phyloP scores from a whole-genome alignment of 2,113 vertebrate species.

The Pleuronectes platessa region DNA sequence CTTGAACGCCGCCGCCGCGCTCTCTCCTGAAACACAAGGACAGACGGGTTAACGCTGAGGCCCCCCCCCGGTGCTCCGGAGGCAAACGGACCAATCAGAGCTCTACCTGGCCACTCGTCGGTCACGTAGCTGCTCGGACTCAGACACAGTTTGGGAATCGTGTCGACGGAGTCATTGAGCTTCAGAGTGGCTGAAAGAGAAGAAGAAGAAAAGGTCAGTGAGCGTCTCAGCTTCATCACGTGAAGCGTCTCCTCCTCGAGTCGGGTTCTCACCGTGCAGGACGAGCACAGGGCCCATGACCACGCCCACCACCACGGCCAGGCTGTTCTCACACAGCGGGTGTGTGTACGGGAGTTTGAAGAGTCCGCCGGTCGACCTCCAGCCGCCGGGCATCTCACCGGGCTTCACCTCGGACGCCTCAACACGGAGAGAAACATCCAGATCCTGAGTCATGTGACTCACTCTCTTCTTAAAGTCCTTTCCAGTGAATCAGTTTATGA shows the following conservation, averaged over 20 bases:
- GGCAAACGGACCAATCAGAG: neutral
- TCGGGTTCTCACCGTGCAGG: conserved; percentile 83
- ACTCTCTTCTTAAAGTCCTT: too few relatives aligned
- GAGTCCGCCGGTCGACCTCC: conserved; percentile 81
- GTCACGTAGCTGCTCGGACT: conserved; percentile 84
- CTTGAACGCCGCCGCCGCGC: conserved; percentile 85
- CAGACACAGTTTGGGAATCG: conserved; percentile 86
- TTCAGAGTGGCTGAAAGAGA: conserved; percentile 86
- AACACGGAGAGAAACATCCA: neutral
- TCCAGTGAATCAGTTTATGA: too few relatives aligned
- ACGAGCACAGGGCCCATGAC: conserved; percentile 87
- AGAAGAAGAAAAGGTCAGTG: neutral
- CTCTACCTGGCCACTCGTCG: conserved; percentile 82
- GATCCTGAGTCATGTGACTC: too few relatives aligned
- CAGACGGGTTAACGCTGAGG: neutral
- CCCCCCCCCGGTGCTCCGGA: neutral
- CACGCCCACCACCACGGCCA: conserved; percentile 85
- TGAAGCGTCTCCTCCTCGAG: too few relatives aligned
- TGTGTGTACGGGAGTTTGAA: conserved; percentile 90
- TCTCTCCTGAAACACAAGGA: conserved; percentile 73
- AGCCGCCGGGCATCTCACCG: conserved; percentile 87
- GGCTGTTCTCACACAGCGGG: conserved; percentile 86
- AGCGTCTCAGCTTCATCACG: too few relatives aligned
- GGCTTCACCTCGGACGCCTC: conserved; percentile 67
- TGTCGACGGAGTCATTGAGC: conserved; percentile 79